Conservation (phyloP, 2,888 invertebrate genomes). For the Ophonus ardosiacus region DNA sequence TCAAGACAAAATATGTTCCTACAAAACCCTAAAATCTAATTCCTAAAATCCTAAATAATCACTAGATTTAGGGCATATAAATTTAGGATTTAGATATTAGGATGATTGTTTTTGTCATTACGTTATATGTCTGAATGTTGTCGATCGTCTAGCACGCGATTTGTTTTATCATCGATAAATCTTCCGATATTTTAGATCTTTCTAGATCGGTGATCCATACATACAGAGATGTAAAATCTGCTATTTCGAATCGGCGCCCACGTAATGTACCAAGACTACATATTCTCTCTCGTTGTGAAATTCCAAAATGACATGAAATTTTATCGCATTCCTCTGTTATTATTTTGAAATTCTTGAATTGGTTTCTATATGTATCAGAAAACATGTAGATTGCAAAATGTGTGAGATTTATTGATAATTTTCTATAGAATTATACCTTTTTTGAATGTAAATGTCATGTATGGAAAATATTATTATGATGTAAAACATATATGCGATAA, state of each 20-base stretch:
- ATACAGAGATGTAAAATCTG: background rate
- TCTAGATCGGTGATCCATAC: background rate
- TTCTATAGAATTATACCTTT: background rate
- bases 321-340: background rate
- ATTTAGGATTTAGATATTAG: too few species aligned
- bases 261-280: background rate
- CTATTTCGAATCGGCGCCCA: background rate
- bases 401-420: background rate
- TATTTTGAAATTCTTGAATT: background rate
- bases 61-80: too few species aligned
- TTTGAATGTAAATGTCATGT: background rate
- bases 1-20: too few species aligned
- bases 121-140: background rate
- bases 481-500: too few species aligned
- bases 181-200: background rate
- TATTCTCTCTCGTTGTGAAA: background rate
- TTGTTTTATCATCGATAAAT: background rate
- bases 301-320: background rate
- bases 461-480: background rate
- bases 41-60: too few species aligned
- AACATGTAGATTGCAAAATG: background rate
- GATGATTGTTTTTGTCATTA: background rate
- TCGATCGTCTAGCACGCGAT: background rate
- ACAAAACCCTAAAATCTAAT: too few species aligned
- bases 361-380: background rate